Base-by-base conservation (phyloP, 2,888 invertebrate species). In the Cryptocephalus moraei region DNA sequence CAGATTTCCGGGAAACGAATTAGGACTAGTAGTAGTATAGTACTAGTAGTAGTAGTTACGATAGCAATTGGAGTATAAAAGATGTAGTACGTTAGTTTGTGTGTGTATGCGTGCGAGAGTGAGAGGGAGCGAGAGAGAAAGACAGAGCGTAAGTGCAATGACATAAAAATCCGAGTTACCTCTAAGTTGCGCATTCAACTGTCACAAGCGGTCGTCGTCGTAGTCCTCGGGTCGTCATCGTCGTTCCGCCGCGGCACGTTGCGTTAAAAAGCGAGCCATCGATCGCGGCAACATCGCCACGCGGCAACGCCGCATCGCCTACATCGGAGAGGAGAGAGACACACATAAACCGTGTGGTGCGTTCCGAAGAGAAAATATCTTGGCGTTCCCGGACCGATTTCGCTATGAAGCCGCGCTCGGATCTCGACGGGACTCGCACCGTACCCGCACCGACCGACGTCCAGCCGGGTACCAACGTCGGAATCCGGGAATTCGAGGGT, bases 331-430 rank as follows among this genome's bases (percentile, higher is more conserved):
- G 22, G 22, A 22, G 22, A 22, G 22, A 22, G 22, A 22, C 22
- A 22, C 22, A 22, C 22, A 22, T 22, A 22, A 22, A 22, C 22
- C 22, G 22, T 22, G 22, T 22, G 22, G 60, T 61, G 59, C 61
- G 63, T 64, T 63, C 63, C n/a, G n/a, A n/a, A n/a, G n/a, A n/a
- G 62, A 61, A 62, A 66, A 65, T 66, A 65, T 62, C 61, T 61
- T 50, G 52, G 52, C 56, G 59, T 58, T 61, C 56, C 54, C 47
- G 56, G 52, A 39, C 45, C 52, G 56, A 51, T 63, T 65, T 61
- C 45, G 46, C 39, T 33, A 40, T 14, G 47, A 59, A 58, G 51
- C n/a, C 47, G 49, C 45, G n/a, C 44, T 55, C 59, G 56, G 54
- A 65, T 59, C 52, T 55, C 42, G 49, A 46, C 49, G 51, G 62